Percentiles rank a stretch among this genome's conserved stretches.
These are phyloP conservation scores for Spodoptera picta DNA, from an alignment of 2,888 invertebrate species.

Conservation along the genomic window DNA sequence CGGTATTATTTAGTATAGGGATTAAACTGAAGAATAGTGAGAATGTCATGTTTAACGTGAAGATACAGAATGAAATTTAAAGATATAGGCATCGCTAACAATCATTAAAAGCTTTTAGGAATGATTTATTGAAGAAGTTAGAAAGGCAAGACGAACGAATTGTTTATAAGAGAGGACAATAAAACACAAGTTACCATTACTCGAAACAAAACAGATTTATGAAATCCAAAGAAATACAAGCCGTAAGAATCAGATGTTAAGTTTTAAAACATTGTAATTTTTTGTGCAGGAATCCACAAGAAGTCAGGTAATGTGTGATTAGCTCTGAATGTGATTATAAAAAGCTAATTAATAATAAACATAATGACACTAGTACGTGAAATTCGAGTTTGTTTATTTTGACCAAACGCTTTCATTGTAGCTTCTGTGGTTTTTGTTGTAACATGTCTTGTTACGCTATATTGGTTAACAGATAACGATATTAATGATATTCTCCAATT, in stretches of 20 bases:
- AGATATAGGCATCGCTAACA: background rate
- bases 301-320: conserved; percentile 57
- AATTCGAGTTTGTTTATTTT: conserved; percentile 55
- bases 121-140: background rate
- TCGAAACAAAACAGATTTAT: background rate
- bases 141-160: no score
- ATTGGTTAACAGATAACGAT: conserved; percentile 17
- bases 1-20: no score
- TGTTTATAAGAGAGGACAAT: no score
- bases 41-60: no score
- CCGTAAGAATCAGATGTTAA: conserved; percentile 7
- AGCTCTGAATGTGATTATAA: conserved; percentile 44
- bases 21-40: background rate
- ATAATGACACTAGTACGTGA: conserved; percentile 49
- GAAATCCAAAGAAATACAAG: background rate
- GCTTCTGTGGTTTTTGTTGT: conserved; percentile 70
- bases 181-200: no score
- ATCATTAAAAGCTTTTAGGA: background rate
- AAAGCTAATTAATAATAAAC: conserved; percentile 33
- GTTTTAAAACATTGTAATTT: conserved; percentile 29
- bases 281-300: conserved; percentile 52
- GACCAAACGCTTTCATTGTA: conserved; percentile 85
- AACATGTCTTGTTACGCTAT: conserved; percentile 60
- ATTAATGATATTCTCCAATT: no score
- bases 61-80: background rate